Evolutionary conservation across 1,140 invertebrate species (phyloP).

Genomic region (Drepana arcuata): DNA sequence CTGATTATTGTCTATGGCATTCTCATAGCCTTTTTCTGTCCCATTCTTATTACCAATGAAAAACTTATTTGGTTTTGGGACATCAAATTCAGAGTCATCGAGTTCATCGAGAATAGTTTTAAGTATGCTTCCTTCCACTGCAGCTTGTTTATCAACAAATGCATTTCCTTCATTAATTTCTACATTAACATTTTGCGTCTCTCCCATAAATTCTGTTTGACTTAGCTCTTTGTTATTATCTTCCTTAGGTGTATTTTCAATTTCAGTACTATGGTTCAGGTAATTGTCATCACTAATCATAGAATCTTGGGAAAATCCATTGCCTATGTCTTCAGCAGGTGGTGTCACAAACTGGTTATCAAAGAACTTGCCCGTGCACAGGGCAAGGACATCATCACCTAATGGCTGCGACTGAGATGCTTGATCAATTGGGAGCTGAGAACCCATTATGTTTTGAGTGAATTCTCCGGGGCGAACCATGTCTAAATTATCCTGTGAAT

Average conservation of each 20-base stretch:
- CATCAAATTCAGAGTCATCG: constrained; percentile 36
- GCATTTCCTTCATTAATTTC: background rate
- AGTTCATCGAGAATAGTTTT: constrained; percentile 55
- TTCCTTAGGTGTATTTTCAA: constrained; percentile 1
- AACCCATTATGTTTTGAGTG: constrained; percentile 23
- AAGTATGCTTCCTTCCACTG: constrained; percentile 19
- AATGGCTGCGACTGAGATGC: constrained; percentile 37
- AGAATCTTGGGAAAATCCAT: background rate
- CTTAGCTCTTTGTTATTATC: background rate
- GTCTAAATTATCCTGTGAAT: constrained; percentile 31
- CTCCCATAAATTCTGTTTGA: too few species aligned
- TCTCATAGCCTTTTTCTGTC: constrained; percentile 14
- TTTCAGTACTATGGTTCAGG: background rate
- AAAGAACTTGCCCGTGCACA: constrained; percentile 60
- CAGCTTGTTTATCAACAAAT: constrained; percentile 1
- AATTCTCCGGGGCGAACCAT: constrained; percentile 27
- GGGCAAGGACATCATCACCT: constrained; percentile 39
- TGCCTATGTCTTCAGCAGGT: constrained; percentile 11
- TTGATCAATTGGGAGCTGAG: constrained; percentile 16
- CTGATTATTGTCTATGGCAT: constrained; percentile 14
- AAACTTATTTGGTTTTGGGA: constrained; percentile 40
- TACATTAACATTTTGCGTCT: too few species aligned
- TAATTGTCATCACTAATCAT: background rate
- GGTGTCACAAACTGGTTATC: constrained; percentile 51
- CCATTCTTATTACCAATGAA: constrained; percentile 16